Evolutionary conservation across 2,888 invertebrate genomes (phyloP).

Genomic region (Heteromyza rotundicornis): DNA sequence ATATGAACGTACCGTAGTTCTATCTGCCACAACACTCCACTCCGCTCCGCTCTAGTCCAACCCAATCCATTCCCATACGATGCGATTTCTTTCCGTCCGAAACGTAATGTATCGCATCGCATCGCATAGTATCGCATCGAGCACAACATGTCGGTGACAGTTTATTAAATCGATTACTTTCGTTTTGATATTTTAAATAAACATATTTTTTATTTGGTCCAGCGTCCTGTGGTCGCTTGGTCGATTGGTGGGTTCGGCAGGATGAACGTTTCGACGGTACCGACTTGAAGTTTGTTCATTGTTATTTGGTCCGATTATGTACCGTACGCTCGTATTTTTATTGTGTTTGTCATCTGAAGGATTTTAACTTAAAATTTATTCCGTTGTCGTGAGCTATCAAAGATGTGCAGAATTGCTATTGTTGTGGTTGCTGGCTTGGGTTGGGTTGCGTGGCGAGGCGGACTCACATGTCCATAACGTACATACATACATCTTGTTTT

Average conservation of each 20-base stretch:
- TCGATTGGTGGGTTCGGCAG: background rate
- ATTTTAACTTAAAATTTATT: conserved; percentile 29
- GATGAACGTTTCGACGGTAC: background rate
- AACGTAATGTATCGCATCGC: background rate
- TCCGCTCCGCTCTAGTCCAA: background rate
- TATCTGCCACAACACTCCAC: background rate
- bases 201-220: conserved; percentile 37
- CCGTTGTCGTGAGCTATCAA: conserved; percentile 34
- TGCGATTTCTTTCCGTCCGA: background rate
- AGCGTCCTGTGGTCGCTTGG: background rate
- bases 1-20: background rate
- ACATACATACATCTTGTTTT: conserved; percentile 16
- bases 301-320: background rate
- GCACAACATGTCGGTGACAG: conserved; percentile 55
- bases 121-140: background rate
- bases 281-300: background rate
- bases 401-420: conserved; percentile 27
- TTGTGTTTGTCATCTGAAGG: conserved; percentile 11
- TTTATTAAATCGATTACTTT: conserved; percentile 61
- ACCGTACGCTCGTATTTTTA: background rate
- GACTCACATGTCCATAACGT: background rate
- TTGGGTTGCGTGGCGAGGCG: background rate
- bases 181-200: conserved; percentile 54
- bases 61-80: too few relatives aligned
- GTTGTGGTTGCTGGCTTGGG: background rate